Conservation (phyloP, 2,888 invertebrate genomes). For the Linyphia triangularis region DNA sequence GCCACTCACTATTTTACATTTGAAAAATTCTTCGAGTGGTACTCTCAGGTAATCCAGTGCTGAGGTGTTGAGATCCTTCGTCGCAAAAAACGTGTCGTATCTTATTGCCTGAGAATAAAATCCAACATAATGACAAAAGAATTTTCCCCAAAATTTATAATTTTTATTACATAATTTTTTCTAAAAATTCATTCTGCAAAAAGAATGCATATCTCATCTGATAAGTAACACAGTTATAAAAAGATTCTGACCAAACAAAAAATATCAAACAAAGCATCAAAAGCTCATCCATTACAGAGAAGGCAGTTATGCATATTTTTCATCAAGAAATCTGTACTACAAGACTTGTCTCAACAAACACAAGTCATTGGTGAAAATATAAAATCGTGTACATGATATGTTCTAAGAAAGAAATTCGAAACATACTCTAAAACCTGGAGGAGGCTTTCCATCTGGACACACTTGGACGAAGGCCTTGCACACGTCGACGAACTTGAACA, state of each 20-base stretch:
- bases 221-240: too few species aligned
- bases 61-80: not conserved
- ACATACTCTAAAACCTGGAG: constrained; percentile 24
- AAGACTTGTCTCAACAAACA: too few species aligned
- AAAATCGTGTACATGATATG: too few species aligned
- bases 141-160: not conserved
- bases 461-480: not conserved
- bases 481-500: not conserved
- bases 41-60: not conserved
- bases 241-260: too few species aligned
- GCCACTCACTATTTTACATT: constrained; percentile 13
- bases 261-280: too few species aligned
- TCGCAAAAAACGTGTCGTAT: not conserved
- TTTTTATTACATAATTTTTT: not conserved
- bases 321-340: too few species aligned
- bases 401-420: too few species aligned
- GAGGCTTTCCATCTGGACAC: not conserved
- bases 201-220: too few species aligned
- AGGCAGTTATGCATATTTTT: too few species aligned
- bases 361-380: too few species aligned
- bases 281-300: too few species aligned
- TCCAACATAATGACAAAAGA: not conserved
- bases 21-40: constrained; percentile 20
- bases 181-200: not conserved
- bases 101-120: not conserved